phyloP scores from a whole-genome alignment of 2,888 invertebrate genomes.

The Ischnus inquisitorius region DNA sequence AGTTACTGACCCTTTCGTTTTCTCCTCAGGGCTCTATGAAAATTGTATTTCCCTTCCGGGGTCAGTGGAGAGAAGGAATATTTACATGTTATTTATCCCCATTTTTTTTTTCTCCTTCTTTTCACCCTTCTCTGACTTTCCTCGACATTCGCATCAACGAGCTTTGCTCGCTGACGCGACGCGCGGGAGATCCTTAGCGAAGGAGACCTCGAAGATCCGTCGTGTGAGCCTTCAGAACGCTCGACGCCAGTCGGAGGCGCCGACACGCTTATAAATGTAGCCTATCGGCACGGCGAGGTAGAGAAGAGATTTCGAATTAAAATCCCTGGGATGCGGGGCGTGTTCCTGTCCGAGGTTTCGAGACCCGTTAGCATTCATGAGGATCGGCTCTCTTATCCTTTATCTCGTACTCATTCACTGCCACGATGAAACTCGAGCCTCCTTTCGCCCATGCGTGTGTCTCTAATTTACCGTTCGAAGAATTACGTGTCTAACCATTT shows the following conservation, averaged over 20 bases:
- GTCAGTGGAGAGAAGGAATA: constrained; percentile 48
- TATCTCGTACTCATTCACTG: constrained; percentile 23
- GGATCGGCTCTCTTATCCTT: constrained; percentile 41
- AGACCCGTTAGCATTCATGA: constrained; percentile 68
- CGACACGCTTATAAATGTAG: constrained; percentile 63
- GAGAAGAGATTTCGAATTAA: constrained; percentile 64
- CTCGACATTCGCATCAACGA: background rate
- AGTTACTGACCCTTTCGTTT: constrained; percentile 52
- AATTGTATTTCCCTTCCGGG: constrained; percentile 60
- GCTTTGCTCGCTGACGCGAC: constrained; percentile 5
- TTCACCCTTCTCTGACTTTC: constrained; percentile 29
- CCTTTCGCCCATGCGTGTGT: background rate
- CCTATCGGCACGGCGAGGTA: constrained; percentile 55
- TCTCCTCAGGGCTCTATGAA: constrained; percentile 50
- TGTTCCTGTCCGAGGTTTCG: constrained; percentile 58
- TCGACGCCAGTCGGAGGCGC: constrained; percentile 59
- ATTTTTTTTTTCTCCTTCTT: constrained; percentile 27
- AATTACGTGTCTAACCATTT: background rate
- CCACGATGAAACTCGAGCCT: constrained; percentile 1
- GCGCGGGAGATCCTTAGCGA: constrained; percentile 5
- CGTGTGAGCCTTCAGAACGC: constrained; percentile 15
- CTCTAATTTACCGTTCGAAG: constrained; percentile 8
- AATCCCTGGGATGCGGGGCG: constrained; percentile 63
- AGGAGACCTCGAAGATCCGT: constrained; percentile 31
- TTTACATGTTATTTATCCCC: constrained; percentile 28